These are phyloP conservation scores for Pipistrellus pipistrellus DNA, from an alignment of 2,797 vertebrate species.

Conservation along the genomic window DNA sequence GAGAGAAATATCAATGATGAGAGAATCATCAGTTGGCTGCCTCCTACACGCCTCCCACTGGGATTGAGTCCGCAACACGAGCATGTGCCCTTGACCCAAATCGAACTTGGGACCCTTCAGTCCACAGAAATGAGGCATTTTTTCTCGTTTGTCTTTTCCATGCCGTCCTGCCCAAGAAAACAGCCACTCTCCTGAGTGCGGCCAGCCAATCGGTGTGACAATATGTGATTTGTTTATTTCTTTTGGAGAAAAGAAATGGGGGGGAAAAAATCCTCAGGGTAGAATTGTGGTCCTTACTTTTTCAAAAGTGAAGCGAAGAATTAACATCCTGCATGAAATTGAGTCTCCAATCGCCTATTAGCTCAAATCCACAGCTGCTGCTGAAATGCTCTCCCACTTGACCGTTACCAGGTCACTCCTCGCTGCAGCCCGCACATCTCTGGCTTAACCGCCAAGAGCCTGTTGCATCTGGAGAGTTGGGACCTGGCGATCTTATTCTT, in stretches of 20 bases:
- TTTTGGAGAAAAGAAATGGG: conserved; percentile 55
- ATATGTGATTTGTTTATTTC: background rate
- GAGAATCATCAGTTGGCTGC: no score
- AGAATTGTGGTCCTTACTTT: background rate
- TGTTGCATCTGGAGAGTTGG: background rate
- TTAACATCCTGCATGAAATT: background rate
- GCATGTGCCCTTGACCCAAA: no score
- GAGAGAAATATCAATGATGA: no score
- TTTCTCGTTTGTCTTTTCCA: background rate
- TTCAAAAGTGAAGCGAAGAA: background rate
- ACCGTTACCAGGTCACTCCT: background rate
- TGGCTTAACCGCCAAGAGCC: background rate
- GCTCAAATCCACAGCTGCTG: background rate
- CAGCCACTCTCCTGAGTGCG: background rate
- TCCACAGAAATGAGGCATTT: background rate
- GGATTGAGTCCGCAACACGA: no score
- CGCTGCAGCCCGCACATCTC: background rate
- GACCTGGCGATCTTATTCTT: background rate
- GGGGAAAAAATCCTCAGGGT: background rate
- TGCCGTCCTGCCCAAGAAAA: background rate
- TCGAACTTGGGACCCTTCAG: no score
- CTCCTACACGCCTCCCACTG: no score
- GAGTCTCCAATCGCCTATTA: background rate
- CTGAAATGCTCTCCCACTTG: background rate
- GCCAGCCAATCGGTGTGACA: background rate